Base-by-base conservation (phyloP, 2,113 vertebrate genomes). In the Nerophis lumbriciformis region DNA sequence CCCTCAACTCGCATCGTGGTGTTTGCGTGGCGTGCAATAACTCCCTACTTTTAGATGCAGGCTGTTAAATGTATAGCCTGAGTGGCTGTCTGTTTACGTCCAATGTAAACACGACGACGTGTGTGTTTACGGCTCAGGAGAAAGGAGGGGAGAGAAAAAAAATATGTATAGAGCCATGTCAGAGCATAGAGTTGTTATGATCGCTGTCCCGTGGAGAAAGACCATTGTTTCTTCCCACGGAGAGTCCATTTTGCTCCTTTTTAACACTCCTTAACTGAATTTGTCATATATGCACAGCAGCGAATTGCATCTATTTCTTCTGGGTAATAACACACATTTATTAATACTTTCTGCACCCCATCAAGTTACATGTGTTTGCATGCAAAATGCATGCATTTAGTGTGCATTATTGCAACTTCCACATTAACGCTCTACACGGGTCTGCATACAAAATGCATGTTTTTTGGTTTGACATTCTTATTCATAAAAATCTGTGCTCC, bases 141-240 rank as follows among this genome's bases (percentile, higher is more conserved):
- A 16, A 53, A 19, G 1, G 5, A 13, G 6, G 28, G 28, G 5
- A n/a, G 2, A 16, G 19, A 39, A 42, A 56, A 36, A 68, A 75
- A 79, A 87, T 83, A 84, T 67, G 76, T 83, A 85, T 78, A 79
- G 84, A 86, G 77, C 77, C 80, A 79, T 65, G 87, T 84, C 83
- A 82, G n/a, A 76, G 59, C 35, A 61, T 83, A 28, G 72, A 85
- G 82, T 82, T 79, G 77, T 74, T 77, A 73, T 87, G 85, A 81
- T 83, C 75, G 78, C 86, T 85, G 86, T 78, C 78, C 81, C 66
- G 71, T 51, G 53, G 80, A 86, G 81, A 74, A 74, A 81, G 73
- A 71, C 76, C 83, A 84, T 86, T 88, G 86, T 86, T 83, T 85
- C 79, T 69, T 72, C 47, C 75, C 75, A 42, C 39, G 54, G 75